Percentiles rank a stretch among this genome's conserved stretches.
These are phyloP conservation scores for Aradophagus sp. DNA, from an alignment of 1,140 invertebrate species.

Conservation along the genomic window DNA sequence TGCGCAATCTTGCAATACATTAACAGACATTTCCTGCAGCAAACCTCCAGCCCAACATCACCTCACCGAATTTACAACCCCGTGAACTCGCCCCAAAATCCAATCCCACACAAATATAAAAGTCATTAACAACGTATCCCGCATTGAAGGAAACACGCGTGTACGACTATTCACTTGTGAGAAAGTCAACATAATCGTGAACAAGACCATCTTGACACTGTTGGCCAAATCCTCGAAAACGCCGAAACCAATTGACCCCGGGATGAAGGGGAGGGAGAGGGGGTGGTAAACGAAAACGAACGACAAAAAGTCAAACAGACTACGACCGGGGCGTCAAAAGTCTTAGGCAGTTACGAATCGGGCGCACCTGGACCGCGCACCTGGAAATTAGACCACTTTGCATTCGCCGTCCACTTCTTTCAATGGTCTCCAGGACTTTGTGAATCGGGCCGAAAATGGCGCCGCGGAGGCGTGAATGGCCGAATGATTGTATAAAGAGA, in stretches of 20 bases:
- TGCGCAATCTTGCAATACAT: no score
- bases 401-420: conserved; percentile 47
- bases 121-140: conserved; percentile 33
- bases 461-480: conserved; percentile 57
- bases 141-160: conserved; percentile 15
- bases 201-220: conserved; percentile 45
- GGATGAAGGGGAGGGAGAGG: conserved; percentile 7
- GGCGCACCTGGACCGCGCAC: conserved; percentile 48
- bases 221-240: conserved; percentile 33
- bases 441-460: conserved; percentile 21
- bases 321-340: no score
- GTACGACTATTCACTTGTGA: conserved; percentile 13
- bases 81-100: conserved; percentile 11
- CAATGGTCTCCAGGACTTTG: conserved; percentile 43
- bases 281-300: background rate
- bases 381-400: conserved; percentile 55
- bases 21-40: no score
- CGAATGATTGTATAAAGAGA: conserved; percentile 63
- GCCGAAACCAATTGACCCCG: no score
- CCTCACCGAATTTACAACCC: no score
- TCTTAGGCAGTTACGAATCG: no score
- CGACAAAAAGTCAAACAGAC: no score
- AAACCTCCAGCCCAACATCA: no score
- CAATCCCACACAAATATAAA: no score
- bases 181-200: conserved; percentile 15